These are phyloP conservation scores for Gallinago solitaria DNA, from an alignment of 2,797 vertebrate genomes.

Conservation along the genomic window DNA sequence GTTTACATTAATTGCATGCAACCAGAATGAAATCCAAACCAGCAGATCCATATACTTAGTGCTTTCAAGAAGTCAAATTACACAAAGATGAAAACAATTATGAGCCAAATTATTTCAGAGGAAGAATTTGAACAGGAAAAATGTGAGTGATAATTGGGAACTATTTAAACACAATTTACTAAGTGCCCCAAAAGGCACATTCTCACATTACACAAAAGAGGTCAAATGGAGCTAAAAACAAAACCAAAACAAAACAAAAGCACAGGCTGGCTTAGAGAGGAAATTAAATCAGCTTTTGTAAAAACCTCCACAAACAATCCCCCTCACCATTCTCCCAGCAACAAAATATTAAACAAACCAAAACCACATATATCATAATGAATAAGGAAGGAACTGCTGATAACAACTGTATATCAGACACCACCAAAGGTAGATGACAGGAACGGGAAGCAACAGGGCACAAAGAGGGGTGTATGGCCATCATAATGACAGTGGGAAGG, in stretches of 20 bases:
- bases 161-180: slow-evolving; percentile 33
- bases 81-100: slow-evolving; percentile 55
- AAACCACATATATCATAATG: neutral
- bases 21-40: slow-evolving; percentile 1
- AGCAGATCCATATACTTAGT: neutral
- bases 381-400: slow-evolving; percentile 46
- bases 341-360: slow-evolving; percentile 38
- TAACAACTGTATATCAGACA: neutral
- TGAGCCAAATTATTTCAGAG: slow-evolving; percentile 20
- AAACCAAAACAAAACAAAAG: neutral
- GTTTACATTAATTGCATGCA: neutral
- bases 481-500: neutral
- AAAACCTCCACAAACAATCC: slow-evolving; percentile 26
- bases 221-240: slow-evolving; percentile 52
- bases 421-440: neutral
- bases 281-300: slow-evolving; percentile 59
- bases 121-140: slow-evolving; percentile 59
- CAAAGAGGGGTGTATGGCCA: neutral
- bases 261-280: slow-evolving; percentile 1
- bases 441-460: neutral
- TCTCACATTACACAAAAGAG: slow-evolving; percentile 37
- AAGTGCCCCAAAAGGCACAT: slow-evolving; percentile 26
- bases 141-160: slow-evolving; percentile 55
- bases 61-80: slow-evolving; percentile 30
- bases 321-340: slow-evolving; percentile 18